Conservation (phyloP, 2,113 vertebrate species). For the Poecilia latipinna region DNA sequence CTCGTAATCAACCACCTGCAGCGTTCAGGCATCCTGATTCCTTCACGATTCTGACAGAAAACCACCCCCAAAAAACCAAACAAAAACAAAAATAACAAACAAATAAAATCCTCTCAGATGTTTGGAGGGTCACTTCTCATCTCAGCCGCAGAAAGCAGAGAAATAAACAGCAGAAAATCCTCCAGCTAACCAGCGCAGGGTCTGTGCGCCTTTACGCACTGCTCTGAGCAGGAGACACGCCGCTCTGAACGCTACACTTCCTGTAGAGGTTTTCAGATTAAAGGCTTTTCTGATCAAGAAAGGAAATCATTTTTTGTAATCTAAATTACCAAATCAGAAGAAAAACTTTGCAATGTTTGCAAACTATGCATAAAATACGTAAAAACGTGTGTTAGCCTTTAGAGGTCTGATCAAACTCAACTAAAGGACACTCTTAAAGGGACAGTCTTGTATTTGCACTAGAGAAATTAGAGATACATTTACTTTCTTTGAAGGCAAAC, state of each 20-base stretch:
- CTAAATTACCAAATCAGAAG: not conserved
- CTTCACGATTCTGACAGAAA: not conserved
- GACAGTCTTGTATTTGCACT: not conserved
- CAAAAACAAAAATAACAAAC: not conserved
- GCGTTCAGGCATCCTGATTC: conserved; percentile 42
- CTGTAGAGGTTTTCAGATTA: conserved; percentile 39
- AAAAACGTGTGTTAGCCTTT: not conserved
- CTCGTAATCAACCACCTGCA: conserved; percentile 37
- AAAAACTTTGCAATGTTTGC: not conserved
- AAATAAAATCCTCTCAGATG: conserved; percentile 32
- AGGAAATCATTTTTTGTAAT: no score
- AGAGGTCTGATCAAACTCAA: not conserved
- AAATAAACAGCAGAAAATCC: not conserved
- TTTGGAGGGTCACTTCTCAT: conserved; percentile 17
- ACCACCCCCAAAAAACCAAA: not conserved
- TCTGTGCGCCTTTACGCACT: conserved; percentile 26
- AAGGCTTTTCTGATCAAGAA: not conserved
- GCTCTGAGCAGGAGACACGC: rapidly evolving
- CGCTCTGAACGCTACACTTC: conserved; percentile 9
- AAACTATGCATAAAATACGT: not conserved
- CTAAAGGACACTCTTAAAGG: not conserved
- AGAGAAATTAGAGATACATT: no score
- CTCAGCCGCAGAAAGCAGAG: not conserved
- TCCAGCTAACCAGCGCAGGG: conserved; percentile 2
- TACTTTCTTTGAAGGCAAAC: no score